Evolutionary conservation across 2,888 invertebrate species (phyloP).

Genomic region (Disparrhopalites patrizii): DNA sequence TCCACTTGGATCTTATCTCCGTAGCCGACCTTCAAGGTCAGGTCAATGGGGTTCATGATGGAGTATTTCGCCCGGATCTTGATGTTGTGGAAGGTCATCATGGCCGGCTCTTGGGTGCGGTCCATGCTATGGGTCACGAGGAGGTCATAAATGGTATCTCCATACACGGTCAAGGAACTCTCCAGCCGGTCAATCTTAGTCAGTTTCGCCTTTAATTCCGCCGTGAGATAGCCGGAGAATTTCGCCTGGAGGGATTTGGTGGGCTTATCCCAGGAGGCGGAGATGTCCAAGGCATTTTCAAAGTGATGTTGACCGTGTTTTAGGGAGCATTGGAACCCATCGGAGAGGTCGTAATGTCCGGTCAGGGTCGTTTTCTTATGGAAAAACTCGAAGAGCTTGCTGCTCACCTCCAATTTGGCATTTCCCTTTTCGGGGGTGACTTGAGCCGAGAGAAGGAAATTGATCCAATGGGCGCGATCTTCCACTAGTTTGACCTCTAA

Average conservation of each 20-base stretch:
- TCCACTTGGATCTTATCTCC: constrained; percentile 33
- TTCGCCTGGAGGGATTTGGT: neutral
- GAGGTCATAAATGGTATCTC: constrained; percentile 12
- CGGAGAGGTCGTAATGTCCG: neutral
- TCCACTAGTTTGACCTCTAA: constrained; percentile 22
- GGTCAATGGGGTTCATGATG: constrained; percentile 12
- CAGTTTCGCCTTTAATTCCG: neutral
- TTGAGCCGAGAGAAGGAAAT: constrained; percentile 9
- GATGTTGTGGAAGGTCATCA: constrained; percentile 38
- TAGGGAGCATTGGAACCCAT: neutral
- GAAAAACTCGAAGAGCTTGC: neutral
- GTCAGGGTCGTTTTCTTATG: neutral
- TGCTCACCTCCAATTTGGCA: neutral
- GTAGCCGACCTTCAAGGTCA: constrained; percentile 31
- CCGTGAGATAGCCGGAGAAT: neutral
- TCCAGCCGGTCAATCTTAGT: constrained; percentile 1
- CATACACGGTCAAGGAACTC: neutral
- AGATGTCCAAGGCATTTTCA: neutral
- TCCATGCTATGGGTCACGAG: constrained; percentile 28
- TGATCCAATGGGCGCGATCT: constrained; percentile 11
- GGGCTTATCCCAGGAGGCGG: neutral
- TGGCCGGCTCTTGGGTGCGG: constrained; percentile 26
- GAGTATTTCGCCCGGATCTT: constrained; percentile 19
- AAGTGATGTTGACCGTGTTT: neutral
- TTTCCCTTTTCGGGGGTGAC: neutral